Evolutionary conservation across 1,140 invertebrate genomes (phyloP).

Genomic region (Apis cerana): DNA sequence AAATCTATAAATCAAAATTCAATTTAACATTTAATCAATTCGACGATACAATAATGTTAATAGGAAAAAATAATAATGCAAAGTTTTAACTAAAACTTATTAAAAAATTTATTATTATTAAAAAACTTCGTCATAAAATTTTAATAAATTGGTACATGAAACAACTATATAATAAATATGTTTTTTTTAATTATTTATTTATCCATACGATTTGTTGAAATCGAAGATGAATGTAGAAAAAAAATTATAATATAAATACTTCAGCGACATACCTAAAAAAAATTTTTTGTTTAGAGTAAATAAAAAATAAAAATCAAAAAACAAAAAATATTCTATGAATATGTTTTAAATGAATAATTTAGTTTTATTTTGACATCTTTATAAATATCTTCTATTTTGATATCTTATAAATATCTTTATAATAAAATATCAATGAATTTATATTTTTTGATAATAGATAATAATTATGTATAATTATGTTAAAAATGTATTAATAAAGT

Average conservation of each 20-base stretch:
- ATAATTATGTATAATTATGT: no score
- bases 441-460: no score
- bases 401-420: no score
- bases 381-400: no score
- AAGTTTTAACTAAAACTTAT: not conserved
- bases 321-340: no score
- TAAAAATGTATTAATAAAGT: no score
- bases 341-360: no score
- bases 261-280: slow-evolving; percentile 1
- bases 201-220: no score
- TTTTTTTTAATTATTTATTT: not conserved
- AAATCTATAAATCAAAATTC: not conserved
- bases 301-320: no score
- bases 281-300: not conserved
- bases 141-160: not conserved
- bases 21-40: not conserved
- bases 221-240: not conserved
- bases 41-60: not conserved
- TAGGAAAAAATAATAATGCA: not conserved
- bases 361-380: no score
- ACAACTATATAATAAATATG: no score
- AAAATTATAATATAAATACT: not conserved
- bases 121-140: not conserved
- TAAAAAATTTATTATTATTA: not conserved
- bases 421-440: no score